Evolutionary conservation across 2,113 vertebrate genomes (phyloP), one percentile per base, ranked within the genome.

Genomic region (Hippoglossus stenolepis): DNA sequence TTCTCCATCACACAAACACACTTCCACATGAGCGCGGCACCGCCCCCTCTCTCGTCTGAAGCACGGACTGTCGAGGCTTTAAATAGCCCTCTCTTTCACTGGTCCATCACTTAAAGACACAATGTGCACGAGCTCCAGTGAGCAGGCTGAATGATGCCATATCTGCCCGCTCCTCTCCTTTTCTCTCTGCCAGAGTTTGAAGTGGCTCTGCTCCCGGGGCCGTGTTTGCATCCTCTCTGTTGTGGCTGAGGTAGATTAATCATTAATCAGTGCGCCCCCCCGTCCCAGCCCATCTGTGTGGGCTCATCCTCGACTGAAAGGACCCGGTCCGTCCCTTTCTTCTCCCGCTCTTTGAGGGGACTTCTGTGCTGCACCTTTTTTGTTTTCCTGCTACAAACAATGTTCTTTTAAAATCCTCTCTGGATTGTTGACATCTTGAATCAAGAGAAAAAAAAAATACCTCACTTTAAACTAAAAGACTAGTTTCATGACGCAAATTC

Each of bases 71-170:
- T 57, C 21, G 64, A n/a, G 66, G 70, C 83, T 79, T 74, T 84
- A 87, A 85, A 88, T 85, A 87, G 88, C 77, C 77, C 74, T 79
- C 77, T 82, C 79, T 87, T 86, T 86, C 80, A 74, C 73, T 59
- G 79, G 51, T 64, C 76, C 81, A 82, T 83, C 88, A 84, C 88
- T 88, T 88, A 79, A 87, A 82, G 87, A 84, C 35, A 47, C 79
- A 49, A 90, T 91, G 90, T 90, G 87, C 85, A 90, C 43, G 18
- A 63, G 90, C 75, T 90, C 79, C 88, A 88, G 73, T 85, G 89
- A 87, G 77, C 89, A 80, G 12, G 3, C 43, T 89, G 80, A 88
- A 88, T 85, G 83, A 77, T 68, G 73, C 20, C 66, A 70, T 75
- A 64, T 84, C 73, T 73, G 75, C 70, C 54, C 8, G 63, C 70